Evolutionary conservation across 2,888 invertebrate genomes (phyloP).

Genomic region (Serripes groenlandicus): DNA sequence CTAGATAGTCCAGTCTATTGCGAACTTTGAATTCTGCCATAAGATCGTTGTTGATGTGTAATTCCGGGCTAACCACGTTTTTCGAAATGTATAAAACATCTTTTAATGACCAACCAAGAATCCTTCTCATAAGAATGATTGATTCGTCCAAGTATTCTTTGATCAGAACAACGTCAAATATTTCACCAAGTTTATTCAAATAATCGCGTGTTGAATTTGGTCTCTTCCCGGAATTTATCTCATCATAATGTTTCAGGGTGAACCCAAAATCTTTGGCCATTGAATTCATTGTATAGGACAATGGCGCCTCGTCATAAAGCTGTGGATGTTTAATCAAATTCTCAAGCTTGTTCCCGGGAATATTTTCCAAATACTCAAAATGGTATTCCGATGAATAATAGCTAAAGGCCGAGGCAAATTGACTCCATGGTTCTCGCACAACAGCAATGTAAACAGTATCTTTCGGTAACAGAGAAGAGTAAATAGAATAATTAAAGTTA

Average conservation of each 20-base stretch:
- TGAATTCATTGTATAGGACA: constrained; percentile 24
- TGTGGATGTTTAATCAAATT: constrained; percentile 15
- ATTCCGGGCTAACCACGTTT: neutral
- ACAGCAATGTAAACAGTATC: constrained; percentile 21
- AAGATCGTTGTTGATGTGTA: constrained; percentile 1
- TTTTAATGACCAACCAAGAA: constrained; percentile 18
- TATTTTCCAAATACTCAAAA: constrained; percentile 6
- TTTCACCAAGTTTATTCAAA: neutral
- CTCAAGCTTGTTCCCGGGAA: constrained; percentile 4
- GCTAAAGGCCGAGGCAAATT: constrained; percentile 10
- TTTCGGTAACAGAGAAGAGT: constrained; percentile 14
- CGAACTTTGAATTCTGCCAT: neutral
- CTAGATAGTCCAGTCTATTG: constrained; percentile 8
- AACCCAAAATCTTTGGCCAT: constrained; percentile 30
- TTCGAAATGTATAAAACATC: constrained; percentile 12
- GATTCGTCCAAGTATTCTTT: constrained; percentile 24
- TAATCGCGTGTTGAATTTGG: neutral
- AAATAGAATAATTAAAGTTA: constrained; percentile 19
- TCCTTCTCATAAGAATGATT: constrained; percentile 1
- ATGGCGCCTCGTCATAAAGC: neutral
- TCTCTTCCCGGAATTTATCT: neutral
- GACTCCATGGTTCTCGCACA: constrained; percentile 13
- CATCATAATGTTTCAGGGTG: neutral
- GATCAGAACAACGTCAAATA: constrained; percentile 17
- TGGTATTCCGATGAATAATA: constrained; percentile 7